Conservation (phyloP, 2,797 vertebrate species). For the Limosa lapponica region DNA sequence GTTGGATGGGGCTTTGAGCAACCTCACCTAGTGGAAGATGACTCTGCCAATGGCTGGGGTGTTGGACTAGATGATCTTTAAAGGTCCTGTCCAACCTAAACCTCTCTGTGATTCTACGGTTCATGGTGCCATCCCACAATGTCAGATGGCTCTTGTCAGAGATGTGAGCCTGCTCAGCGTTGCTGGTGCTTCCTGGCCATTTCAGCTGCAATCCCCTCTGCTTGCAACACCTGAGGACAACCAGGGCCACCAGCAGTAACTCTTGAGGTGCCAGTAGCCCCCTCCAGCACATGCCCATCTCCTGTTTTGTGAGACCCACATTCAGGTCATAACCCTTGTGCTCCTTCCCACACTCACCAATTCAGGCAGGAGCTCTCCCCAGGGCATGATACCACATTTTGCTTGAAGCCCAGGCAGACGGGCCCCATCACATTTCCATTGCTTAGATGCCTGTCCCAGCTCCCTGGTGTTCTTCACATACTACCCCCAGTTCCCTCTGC, state of each 20-base stretch:
- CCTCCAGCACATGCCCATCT: accelerated
- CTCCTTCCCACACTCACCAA: not conserved
- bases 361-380: not conserved
- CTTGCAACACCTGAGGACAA: not conserved
- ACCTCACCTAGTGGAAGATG: not conserved
- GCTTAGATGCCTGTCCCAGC: not conserved
- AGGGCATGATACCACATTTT: not conserved
- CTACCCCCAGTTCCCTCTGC: not conserved
- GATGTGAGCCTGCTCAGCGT: accelerated
- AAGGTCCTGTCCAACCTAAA: not conserved
- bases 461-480: not conserved
- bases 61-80: not conserved
- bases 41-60: accelerated
- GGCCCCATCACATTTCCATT: not conserved
- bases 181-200: not conserved
- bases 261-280: not conserved
- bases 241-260: not conserved
- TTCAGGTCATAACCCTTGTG: not conserved
- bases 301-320: not conserved
- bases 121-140: accelerated
- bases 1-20: not conserved
- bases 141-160: not conserved
- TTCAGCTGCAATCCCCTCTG: not conserved
- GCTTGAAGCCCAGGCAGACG: not conserved
- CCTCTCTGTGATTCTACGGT: not conserved